Percentiles rank a stretch among this genome's conserved stretches.
Evolutionary conservation across 2,888 invertebrate species (phyloP).

Genomic region (Malthinus flaveolus): DNA sequence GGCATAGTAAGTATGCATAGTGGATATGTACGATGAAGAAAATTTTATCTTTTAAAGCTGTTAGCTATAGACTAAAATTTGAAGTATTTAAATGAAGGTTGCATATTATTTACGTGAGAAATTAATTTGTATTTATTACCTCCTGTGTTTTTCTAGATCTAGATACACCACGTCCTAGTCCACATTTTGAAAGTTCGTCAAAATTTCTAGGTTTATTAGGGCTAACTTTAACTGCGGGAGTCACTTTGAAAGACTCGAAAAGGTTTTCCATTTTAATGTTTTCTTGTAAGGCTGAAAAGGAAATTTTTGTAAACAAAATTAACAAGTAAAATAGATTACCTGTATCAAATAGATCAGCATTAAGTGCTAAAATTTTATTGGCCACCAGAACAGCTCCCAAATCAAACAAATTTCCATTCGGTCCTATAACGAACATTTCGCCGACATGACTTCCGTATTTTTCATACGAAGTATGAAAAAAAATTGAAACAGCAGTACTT

Average conservation of each 20-base stretch:
- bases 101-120: too few relatives aligned
- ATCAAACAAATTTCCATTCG: constrained; percentile 13
- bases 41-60: too few relatives aligned
- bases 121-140: too few relatives aligned
- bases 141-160: too few relatives aligned
- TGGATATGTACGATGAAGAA: too few relatives aligned
- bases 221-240: not conserved
- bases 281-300: not conserved
- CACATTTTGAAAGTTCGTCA: too few relatives aligned
- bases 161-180: too few relatives aligned
- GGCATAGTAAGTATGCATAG: too few relatives aligned
- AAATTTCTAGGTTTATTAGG: not conserved
- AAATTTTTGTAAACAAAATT: not conserved
- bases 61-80: too few relatives aligned
- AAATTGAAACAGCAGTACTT: not conserved
- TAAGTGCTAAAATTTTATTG: constrained; percentile 20
- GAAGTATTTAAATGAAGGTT: too few relatives aligned
- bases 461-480: constrained; percentile 27
- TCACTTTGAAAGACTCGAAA: not conserved
- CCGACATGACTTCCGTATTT: constrained; percentile 36
- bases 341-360: constrained; percentile 27
- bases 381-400: constrained; percentile 31
- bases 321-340: not conserved
- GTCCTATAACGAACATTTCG: constrained; percentile 12
- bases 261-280: not conserved